phyloP scores from a whole-genome alignment of 1,140 invertebrate genomes.

The Apis laboriosa region DNA sequence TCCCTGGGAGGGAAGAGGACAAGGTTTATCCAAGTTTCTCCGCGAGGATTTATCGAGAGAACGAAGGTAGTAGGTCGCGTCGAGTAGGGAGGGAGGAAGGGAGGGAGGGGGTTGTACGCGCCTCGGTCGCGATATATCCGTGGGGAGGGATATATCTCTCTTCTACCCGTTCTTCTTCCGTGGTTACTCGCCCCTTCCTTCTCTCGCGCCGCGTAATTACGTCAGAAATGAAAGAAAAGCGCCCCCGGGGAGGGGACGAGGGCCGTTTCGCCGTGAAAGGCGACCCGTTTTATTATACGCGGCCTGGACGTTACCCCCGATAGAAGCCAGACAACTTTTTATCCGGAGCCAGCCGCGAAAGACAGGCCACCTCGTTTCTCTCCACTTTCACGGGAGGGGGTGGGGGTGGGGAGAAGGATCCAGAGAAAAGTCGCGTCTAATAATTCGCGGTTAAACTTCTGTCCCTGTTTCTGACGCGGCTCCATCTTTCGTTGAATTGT shows the following conservation, averaged over 20 bases:
- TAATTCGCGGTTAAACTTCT: constrained; percentile 47
- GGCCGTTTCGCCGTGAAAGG: constrained; percentile 55
- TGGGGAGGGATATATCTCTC: neutral
- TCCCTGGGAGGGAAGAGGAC: neutral
- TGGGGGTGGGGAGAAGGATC: too few species aligned
- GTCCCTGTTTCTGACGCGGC: constrained; percentile 32
- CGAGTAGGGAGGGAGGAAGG: neutral
- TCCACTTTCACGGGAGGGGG: constrained; percentile 2
- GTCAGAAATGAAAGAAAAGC: constrained; percentile 69
- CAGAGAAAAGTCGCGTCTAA: constrained; percentile 43
- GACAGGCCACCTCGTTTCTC: constrained; percentile 40
- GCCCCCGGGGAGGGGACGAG: constrained; percentile 54
- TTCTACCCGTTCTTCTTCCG: constrained; percentile 24
- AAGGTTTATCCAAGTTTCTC: constrained; percentile 28
- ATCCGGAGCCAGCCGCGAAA: constrained; percentile 45
- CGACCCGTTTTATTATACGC: constrained; percentile 66
- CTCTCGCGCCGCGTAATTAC: constrained; percentile 69
- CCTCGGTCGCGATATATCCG: constrained; percentile 45
- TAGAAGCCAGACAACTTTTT: constrained; percentile 57
- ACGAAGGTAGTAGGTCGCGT: constrained; percentile 55
- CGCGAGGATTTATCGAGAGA: constrained; percentile 33
- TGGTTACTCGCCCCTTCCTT: constrained; percentile 33
- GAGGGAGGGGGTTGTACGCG: neutral
- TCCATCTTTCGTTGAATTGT: constrained; percentile 29
- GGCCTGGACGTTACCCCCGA: constrained; percentile 54